These are phyloP conservation scores for Enteromius anoplus DNA, from an alignment of 2,797 vertebrate genomes.

Conservation along the genomic window DNA sequence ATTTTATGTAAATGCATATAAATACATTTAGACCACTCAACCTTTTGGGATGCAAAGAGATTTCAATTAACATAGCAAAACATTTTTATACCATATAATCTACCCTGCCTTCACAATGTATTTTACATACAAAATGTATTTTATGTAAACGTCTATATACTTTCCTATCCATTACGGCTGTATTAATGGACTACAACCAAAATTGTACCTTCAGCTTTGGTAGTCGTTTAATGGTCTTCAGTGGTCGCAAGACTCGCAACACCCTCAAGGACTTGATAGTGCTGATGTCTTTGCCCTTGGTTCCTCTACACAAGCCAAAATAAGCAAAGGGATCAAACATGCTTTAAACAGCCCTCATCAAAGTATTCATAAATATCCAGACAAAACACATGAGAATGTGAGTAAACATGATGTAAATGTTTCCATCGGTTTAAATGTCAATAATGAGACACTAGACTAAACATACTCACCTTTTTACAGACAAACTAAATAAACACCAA, in stretches of 20 bases:
- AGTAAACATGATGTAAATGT: slow-evolving; percentile 19
- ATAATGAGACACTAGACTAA: not conserved
- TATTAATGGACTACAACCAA: not conserved
- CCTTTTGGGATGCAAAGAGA: not conserved
- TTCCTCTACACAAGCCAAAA: slow-evolving; percentile 80
- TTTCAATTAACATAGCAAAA: not conserved
- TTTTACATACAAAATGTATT: not conserved
- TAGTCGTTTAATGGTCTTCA: slow-evolving; percentile 97
- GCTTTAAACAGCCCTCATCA: slow-evolving; percentile 6
- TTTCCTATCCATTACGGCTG: not conserved
- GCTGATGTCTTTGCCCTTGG: slow-evolving; percentile 97
- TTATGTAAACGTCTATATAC: not conserved
- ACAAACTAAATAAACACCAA: slow-evolving; percentile 3
- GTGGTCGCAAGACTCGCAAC: slow-evolving; percentile 89
- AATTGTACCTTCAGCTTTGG: slow-evolving; percentile 91
- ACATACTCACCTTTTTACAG: slow-evolving; percentile 4
- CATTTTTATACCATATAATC: not conserved
- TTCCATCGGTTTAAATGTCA: slow-evolving; percentile 22
- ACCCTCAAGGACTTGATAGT: slow-evolving; percentile 97
- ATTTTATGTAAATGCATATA: not conserved
- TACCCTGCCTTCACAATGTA: not conserved
- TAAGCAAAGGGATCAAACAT: slow-evolving; percentile 8
- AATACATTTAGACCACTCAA: not conserved
- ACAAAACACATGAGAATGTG: slow-evolving; percentile 34
- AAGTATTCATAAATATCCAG: slow-evolving; percentile 11